Percentiles rank a stretch among this genome's conserved stretches.
phyloP scores from a whole-genome alignment of 2,888 invertebrate genomes.

The Lomographa bimaculata region DNA sequence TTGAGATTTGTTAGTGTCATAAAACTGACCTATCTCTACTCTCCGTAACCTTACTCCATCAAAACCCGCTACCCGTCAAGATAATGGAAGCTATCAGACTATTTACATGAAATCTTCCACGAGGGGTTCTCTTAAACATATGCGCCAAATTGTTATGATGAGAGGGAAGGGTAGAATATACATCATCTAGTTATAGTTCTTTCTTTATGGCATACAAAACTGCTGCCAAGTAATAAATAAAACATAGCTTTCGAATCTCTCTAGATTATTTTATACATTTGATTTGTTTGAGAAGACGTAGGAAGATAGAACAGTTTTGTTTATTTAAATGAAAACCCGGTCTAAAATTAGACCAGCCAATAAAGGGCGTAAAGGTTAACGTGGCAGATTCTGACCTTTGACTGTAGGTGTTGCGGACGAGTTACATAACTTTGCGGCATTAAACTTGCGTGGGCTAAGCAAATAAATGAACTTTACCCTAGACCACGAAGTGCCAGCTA shows the following conservation, averaged over 20 bases:
- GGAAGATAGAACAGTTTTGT: neutral
- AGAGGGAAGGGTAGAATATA: neutral
- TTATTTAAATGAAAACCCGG: slow-evolving; percentile 6
- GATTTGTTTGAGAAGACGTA: neutral
- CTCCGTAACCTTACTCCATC: no score
- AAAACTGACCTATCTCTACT: no score
- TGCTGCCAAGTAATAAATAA: neutral
- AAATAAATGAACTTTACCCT: slow-evolving; percentile 14
- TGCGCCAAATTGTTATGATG: slow-evolving; percentile 15
- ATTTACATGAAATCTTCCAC: slow-evolving; percentile 12
- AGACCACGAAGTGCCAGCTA: no score
- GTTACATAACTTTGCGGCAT: slow-evolving; percentile 30
- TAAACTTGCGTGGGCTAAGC: slow-evolving; percentile 12
- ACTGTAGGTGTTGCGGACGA: slow-evolving; percentile 21
- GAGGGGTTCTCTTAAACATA: slow-evolving; percentile 23
- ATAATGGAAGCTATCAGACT: no score
- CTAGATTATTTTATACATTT: no score
- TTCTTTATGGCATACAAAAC: slow-evolving; percentile 5
- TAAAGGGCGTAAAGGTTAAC: slow-evolving; percentile 23
- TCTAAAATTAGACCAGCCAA: slow-evolving; percentile 13
- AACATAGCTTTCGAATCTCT: neutral
- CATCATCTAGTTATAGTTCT: slow-evolving; percentile 3
- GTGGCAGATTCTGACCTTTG: slow-evolving; percentile 27
- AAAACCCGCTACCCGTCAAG: no score
- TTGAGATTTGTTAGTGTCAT: no score